Conservation (phyloP, 2,113 vertebrate species). For the Cavia aperea region DNA sequence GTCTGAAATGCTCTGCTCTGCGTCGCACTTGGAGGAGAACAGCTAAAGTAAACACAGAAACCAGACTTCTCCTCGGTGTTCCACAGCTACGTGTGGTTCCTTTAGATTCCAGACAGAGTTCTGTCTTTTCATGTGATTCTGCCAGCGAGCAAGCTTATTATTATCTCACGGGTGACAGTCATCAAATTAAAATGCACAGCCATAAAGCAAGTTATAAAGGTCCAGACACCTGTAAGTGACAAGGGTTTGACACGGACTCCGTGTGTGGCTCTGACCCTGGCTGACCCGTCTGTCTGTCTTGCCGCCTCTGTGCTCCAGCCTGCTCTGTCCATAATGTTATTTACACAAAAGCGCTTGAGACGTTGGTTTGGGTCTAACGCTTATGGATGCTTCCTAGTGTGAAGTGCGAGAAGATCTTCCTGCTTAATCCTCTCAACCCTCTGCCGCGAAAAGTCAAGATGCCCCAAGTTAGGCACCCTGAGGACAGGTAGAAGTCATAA, state of each 20-base stretch:
- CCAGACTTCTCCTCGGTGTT: not conserved
- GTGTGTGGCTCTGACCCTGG: not conserved
- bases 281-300: no score
- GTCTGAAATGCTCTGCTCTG: not conserved
- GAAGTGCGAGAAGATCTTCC: not conserved
- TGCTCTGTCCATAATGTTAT: not conserved
- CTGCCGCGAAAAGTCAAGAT: not conserved
- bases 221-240: not conserved
- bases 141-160: not conserved
- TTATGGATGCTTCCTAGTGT: not conserved
- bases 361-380: no score
- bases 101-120: not conserved
- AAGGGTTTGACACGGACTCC: not conserved
- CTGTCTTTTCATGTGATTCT: not conserved
- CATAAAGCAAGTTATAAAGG: not conserved
- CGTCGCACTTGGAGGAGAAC: not conserved
- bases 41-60: not conserved
- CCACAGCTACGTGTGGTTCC: not conserved
- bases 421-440: not conserved
- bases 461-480: no score
- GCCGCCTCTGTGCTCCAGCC: fast-evolving
- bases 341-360: not conserved
- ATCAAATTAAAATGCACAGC: not conserved
- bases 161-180: not conserved
- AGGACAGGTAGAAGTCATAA: not conserved